Base-by-base conservation (phyloP, 1,140 invertebrate species). In the Cardiocondyla obscurior region DNA sequence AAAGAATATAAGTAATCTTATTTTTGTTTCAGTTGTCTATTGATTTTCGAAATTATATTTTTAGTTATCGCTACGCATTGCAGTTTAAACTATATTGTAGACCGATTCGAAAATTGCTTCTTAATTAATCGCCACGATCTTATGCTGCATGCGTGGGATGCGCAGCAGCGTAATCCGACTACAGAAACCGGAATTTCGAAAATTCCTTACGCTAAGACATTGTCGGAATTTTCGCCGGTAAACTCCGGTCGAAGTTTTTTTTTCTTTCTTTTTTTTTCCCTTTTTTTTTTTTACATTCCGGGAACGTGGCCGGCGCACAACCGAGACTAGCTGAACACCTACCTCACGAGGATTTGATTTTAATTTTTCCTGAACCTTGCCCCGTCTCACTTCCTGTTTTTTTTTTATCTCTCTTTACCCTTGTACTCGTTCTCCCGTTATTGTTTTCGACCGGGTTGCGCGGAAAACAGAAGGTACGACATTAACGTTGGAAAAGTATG, bases 331-430 rank as follows among this genome's bases (percentile, higher is more conserved):
- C 44, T 28, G 44, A 2, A 36, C 14, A 39, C 8, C 30, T 8
- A 42, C 58, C 14, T 14, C 10, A 25, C 53, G 36, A 33, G 46
- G 49, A 74, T 82, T 82, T 65, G 58, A 82, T 82, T 82, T 85
- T 82, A 74, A 85, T 82, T 76, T 82, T 55, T 16, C 14, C 3
- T 7, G 30, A 49, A 28, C n/a, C 28, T 22, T 19, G 10, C 4
- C 8, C 12, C 25, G 33, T 64, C 36, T 44, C 25, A 7, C 22
- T 44, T 70, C 62, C 49, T n/a, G n/a, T 60, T 36, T n/a, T 53
- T 73, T 46, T 28, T 39, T 22, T 3, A 46, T 22, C 12, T 53
- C 57, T 46, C 19, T 39, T 22, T 3, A 46, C 14, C 6, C 10
- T 14, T 16, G 25, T 4, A 8, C 44, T 72, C n/a, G 7, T 70